These are phyloP conservation scores for Aptenodytes patagonicus DNA, from an alignment of 2,113 vertebrate genomes.

Conservation along the genomic window DNA sequence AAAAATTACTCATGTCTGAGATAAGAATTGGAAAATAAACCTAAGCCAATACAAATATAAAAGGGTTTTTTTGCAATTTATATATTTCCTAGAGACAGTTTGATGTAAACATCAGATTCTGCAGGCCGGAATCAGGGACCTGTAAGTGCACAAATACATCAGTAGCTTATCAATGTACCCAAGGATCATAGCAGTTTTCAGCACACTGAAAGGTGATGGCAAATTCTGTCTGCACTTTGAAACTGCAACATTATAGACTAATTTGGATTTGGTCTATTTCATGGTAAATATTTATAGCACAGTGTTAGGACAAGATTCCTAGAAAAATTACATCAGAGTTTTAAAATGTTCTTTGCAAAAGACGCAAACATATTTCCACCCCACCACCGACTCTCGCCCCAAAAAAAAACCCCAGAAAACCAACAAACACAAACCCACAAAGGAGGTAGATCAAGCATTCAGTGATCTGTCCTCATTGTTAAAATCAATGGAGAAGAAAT, in stretches of 20 bases:
- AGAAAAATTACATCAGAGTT: not conserved
- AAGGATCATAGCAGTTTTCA: not conserved
- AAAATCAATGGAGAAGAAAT: not conserved
- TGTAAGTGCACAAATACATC: not conserved
- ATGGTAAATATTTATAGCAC: not conserved
- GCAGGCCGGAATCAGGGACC: not conserved
- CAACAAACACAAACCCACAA: not conserved
- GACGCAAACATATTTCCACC: not conserved
- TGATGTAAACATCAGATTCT: not conserved
- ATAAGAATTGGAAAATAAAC: not conserved
- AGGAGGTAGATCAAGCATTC: not conserved
- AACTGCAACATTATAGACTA: not conserved
- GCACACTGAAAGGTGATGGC: not conserved
- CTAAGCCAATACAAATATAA: not conserved
- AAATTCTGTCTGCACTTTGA: not conserved
- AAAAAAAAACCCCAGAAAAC: no score
- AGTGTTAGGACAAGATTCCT: not conserved
- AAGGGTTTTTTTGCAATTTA: not conserved
- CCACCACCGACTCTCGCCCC: no score
- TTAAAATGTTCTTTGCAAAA: not conserved
- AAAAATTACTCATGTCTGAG: not conserved
- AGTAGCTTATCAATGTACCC: not conserved
- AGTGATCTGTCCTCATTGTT: not conserved
- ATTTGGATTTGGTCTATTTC: not conserved
- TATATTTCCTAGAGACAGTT: not conserved